phyloP scores from a whole-genome alignment of 2,113 vertebrate genomes.

The Phylloscopus trochilus region DNA sequence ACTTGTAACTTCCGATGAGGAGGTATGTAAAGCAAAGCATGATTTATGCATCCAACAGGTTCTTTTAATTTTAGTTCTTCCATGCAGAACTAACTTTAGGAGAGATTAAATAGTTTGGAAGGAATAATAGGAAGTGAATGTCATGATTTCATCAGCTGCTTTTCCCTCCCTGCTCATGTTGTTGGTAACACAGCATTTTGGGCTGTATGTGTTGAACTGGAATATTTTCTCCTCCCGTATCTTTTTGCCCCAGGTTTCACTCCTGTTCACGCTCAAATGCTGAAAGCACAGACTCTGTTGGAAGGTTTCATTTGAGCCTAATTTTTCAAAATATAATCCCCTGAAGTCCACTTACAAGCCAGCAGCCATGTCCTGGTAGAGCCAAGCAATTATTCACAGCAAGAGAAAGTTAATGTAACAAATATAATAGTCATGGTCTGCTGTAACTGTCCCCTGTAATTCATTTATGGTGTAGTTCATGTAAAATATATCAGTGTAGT shows the following conservation, averaged over 20 bases:
- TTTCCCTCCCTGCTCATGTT: neutral
- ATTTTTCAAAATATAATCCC: neutral
- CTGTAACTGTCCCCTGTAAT: neutral
- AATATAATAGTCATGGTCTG: neutral
- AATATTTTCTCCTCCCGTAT: neutral
- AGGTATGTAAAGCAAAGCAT: neutral
- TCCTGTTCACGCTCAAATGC: neutral
- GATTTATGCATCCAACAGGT: constrained; percentile 11
- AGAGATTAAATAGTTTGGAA: neutral
- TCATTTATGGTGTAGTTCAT: neutral
- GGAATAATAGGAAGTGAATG: neutral
- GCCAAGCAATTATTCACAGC: neutral
- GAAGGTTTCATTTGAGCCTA: neutral
- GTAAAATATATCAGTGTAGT: neutral
- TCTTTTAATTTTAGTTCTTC: neutral
- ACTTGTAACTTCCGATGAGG: neutral
- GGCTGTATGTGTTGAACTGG: neutral
- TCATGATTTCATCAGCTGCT: neutral
- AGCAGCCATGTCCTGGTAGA: neutral
- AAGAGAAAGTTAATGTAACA: neutral
- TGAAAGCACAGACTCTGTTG: neutral
- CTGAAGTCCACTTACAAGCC: neutral
- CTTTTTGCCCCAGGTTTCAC: neutral
- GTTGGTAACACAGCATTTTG: neutral
- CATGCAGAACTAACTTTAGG: neutral